Evolutionary conservation across 2,888 invertebrate species (phyloP), one percentile per base, ranked within the genome.

Genomic region (Coenonympha arcania): DNA sequence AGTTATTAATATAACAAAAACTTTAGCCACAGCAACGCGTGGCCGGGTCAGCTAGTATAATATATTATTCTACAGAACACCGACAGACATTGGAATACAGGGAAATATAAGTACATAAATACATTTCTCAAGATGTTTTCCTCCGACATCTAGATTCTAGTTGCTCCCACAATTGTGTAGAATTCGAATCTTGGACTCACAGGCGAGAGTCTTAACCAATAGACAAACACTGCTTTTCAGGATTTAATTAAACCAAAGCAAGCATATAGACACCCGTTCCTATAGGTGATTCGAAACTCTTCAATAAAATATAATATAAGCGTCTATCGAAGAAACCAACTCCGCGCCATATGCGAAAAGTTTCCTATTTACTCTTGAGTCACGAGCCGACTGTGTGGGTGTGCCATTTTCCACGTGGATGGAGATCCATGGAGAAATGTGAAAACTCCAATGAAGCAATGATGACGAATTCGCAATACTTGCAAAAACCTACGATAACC

Each of bases 171-270:
- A n/a, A n/a, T n/a, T n/a, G n/a, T n/a, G n/a, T n/a, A n/a, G n/a
- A n/a, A n/a, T n/a, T n/a, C n/a, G n/a, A n/a, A n/a, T n/a, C n/a
- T n/a, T n/a, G n/a, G n/a, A n/a, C n/a, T n/a, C n/a, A n/a, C n/a
- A n/a, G n/a, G n/a, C n/a, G n/a, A n/a, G n/a, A n/a, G n/a, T n/a
- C n/a, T n/a, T n/a, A n/a, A n/a, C n/a, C n/a, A n/a, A n/a, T n/a
- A n/a, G n/a, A n/a, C n/a, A n/a, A n/a, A n/a, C n/a, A n/a, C n/a
- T n/a, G n/a, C n/a, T 22, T 16, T 22, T 22, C 30, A 50, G 46
- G 48, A 48, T 49, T 54, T 54, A 54, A 54, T 54, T 52, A 52
- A 54, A 49, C 39, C 46, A 22, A 42, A 37, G 33, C 46, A 52
- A 46, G 48, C 43, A 54, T 33, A 48, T 37, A 46, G 22, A 42